A percentile compares a stretch with the other conserved stretches of the same genome.
phyloP scores from a whole-genome alignment of 2,113 vertebrate species.

The Thryonomys swinderianus region DNA sequence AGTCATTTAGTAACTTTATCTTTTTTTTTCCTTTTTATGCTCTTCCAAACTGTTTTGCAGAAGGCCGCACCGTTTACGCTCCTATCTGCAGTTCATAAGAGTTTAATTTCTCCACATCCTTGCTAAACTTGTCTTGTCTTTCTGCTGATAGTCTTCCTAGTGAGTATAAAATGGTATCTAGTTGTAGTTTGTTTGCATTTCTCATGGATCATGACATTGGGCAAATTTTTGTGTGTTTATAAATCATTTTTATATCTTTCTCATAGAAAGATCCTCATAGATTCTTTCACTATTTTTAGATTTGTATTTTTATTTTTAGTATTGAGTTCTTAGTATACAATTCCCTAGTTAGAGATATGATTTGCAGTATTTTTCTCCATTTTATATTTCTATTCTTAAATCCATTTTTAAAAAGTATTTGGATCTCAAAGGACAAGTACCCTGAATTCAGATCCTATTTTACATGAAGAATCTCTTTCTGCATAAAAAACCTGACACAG shows the following conservation, averaged over 20 bases:
- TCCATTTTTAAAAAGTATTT: background rate
- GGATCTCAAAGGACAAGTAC: background rate
- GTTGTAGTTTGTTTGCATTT: slow-evolving; percentile 19
- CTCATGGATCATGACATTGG: background rate
- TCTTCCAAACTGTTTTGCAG: background rate
- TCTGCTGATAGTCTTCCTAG: background rate
- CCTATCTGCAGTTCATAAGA: background rate
- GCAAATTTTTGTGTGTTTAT: background rate
- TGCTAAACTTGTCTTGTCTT: background rate
- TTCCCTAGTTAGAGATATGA: background rate
- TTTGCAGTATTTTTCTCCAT: background rate
- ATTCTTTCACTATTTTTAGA: slow-evolving; percentile 14
- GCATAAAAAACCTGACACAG: background rate
- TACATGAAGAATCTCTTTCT: background rate
- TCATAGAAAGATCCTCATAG: background rate
- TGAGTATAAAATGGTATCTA: background rate
- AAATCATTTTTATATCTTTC: background rate
- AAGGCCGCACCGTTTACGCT: background rate
- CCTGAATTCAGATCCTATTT: background rate
- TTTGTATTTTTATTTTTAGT: slow-evolving; percentile 19
- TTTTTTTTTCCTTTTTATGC: background rate
- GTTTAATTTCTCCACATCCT: background rate
- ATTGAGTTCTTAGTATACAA: background rate
- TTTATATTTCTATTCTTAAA: background rate
- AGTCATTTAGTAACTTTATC: background rate